Evolutionary conservation across 2,888 invertebrate genomes (phyloP), one percentile per base, ranked within the genome.

Genomic region (Drosophila colorata): DNA sequence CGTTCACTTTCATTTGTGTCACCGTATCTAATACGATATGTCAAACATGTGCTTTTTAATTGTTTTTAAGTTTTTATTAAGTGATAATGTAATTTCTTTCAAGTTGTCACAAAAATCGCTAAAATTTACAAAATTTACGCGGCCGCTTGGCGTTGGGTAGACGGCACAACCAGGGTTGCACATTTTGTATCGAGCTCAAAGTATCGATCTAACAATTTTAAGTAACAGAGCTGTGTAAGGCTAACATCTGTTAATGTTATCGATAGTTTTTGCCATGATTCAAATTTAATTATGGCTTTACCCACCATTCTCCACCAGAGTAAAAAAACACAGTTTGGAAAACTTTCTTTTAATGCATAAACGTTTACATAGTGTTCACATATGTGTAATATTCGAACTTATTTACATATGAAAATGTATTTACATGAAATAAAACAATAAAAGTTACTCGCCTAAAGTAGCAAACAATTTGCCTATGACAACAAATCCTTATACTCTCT

Each of bases 401-500:
- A 87, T 87, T 76, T 82, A 83, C 88, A 88, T 78, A 80, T 78
- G 68, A 82, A 80, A 80, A 70, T 72, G 58, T 88, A 89, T 88
- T 77, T 89, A 88, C 84, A 86, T 70, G 56, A 69, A 75, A 74
- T 74, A 74, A 71, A 74, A 71, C 61, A 81, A 71, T 79, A 74
- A 72, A 74, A 67, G 69, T 81, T 77, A 84, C 56, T 74, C 66
- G 74, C 72, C 84, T 86, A 86, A 81, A 74, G 67, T 75, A 78
- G 86, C 75, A 87, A 83, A 70, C 68, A 69, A 77, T 68, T 68
- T 87, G 79, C 83, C 46, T 80, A 83, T 80, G 87, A 82, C 82
- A 83, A 75, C 87, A 65, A 64, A 65, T 75, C 61, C 49, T 67
- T 64, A 66, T 67, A 64, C 40, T 65, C 43, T 58, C 49, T 28